Conservation (phyloP, 2,888 invertebrate species). For the Caradrina clavipalpis region DNA sequence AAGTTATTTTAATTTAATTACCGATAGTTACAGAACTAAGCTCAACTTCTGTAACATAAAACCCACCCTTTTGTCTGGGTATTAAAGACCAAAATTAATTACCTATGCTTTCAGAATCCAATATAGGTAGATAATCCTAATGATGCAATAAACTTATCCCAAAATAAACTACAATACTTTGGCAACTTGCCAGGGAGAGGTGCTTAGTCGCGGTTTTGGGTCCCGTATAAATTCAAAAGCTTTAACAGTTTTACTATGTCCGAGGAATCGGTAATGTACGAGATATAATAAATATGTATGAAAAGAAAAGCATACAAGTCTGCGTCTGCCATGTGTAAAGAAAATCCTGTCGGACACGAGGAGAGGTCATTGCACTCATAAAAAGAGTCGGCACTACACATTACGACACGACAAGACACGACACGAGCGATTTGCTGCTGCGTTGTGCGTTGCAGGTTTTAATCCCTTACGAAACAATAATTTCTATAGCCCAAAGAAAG, state of each 20-base stretch:
- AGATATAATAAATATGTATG: conserved; percentile 1
- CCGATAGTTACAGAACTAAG: no score
- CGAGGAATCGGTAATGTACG: not conserved
- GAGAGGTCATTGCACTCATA: no score
- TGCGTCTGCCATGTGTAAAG: no score
- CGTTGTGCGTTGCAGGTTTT: no score
- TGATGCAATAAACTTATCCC: conserved; percentile 21
- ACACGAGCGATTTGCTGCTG: no score
- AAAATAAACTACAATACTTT: conserved; percentile 21
- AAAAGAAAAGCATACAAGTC: not conserved
- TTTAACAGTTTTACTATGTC: not conserved
- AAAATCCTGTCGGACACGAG: no score
- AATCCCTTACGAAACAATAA: no score
- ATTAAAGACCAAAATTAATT: not conserved
- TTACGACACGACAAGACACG: no score
- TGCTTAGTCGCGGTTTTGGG: conserved; percentile 21
- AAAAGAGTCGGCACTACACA: no score
- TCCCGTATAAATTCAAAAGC: conserved; percentile 19
- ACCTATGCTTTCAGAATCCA: no score
- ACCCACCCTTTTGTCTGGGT: not conserved
- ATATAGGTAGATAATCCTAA: conserved; percentile 13
- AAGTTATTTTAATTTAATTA: no score
- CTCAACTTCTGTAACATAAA: not conserved
- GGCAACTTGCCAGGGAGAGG: conserved; percentile 33
- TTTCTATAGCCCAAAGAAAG: no score